Evolutionary conservation across 2,113 vertebrate species (phyloP), one percentile per base, ranked within the genome.

Genomic region (Propithecus coquereli): DNA sequence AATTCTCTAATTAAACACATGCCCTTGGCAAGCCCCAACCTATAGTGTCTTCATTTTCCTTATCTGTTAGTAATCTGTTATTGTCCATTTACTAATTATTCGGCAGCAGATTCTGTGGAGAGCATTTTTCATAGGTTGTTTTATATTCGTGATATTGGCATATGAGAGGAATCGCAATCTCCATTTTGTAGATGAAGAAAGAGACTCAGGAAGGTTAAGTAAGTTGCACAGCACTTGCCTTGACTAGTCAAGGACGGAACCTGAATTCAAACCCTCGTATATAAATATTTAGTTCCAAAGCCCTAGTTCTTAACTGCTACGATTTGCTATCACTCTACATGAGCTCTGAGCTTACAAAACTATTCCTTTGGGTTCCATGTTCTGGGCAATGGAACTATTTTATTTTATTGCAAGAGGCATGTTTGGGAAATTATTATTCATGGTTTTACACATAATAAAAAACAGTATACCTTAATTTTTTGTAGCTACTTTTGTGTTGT

Each of bases 21-120:
- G 11, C 30, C 4, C 43, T 87, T 76, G 14, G 17, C 57, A 93
- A 80, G 37, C 43, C 23, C 57, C 79, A 66, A 89, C 25, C 17
- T 92, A 40, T 84, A 66, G 10, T 30, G 12, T 30, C 37, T 66
- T 93, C 23, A 86, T 66, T 93, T 94, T 89, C 13, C 10, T 96
- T 37, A 37, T 71, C 80, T 81, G 8, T 66, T 65, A 91, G 30
- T 32, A n/a, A n/a, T n/a, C n/a, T n/a, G n/a, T 74, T 71, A 87
- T 61, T 63, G 61, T 57, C 23, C 30, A 45, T 40, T 92, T 88
- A 86, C 43, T 95, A 45, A 90, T 84, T 86, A 37, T 96, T 90
- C 65, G 81, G 27, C 16, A 90, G 30, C 25, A 92, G 16, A 22
- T 93, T 47, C 50, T 65, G n/a, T 84, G 23, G 37, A 84, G 54